Percentiles rank a stretch among this genome's conserved stretches.
Conservation (phyloP, 2,888 invertebrate species). For the Trachelus iudaicus region DNA sequence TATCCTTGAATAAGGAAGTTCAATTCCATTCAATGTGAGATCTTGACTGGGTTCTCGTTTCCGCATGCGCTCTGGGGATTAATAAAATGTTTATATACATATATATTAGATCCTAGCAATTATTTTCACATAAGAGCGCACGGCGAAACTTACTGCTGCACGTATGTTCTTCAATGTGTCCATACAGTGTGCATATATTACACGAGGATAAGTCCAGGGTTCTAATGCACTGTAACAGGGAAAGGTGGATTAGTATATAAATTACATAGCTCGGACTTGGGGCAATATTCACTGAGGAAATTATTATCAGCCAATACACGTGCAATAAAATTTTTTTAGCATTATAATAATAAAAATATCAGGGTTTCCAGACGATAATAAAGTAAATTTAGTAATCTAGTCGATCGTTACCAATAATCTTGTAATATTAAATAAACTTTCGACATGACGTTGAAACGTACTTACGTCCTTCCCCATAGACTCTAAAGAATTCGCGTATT, state of each 20-base stretch:
- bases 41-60: constrained; percentile 11
- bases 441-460: not conserved
- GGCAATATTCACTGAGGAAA: not conserved
- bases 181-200: not conserved
- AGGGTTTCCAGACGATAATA: no score
- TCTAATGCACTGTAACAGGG: not conserved
- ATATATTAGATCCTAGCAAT: not conserved
- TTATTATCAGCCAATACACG: not conserved
- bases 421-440: not conserved
- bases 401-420: not conserved
- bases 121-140: not conserved
- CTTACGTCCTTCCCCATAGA: not conserved
- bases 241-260: not conserved
- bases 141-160: not conserved
- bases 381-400: not conserved
- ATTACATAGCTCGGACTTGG: not conserved
- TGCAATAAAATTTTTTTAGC: not conserved
- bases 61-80: constrained; percentile 23
- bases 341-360: no score
- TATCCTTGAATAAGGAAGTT: constrained; percentile 10
- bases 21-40: constrained; percentile 11
- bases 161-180: not conserved
- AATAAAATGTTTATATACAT: not conserved
- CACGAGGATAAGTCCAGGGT: not conserved
- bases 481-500: not conserved